Evolutionary conservation across 2,888 invertebrate genomes (phyloP), one percentile per base, ranked within the genome.

Genomic region (Eupeodes latifasciatus): DNA sequence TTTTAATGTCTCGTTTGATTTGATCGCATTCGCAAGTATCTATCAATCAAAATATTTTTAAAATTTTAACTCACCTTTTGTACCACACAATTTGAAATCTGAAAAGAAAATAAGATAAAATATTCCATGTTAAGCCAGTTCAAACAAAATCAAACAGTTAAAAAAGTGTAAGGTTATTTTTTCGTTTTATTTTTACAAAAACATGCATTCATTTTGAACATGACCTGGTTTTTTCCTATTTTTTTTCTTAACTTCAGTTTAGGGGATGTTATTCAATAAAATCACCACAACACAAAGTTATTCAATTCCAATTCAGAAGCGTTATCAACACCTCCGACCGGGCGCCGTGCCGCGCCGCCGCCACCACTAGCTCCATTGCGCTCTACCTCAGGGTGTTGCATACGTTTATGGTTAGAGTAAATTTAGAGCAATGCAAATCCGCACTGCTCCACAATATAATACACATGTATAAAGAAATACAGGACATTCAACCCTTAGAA

Each of bases 351-450:
- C 1, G 19, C 10, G 5, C 4, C 40, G 40, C 40, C 9, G 5
- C 9, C 40, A 1, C 4, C 10, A 10, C n/a, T 19, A 27, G 12
- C 53, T 16, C 40, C 36, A 10, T 14, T 51, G 34, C 36, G n/a
- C 47, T 12, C 27, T 6, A 19, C 40, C 9, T 40, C 0, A 9
- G 40, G 12, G n/a, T 59, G 34, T 36, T n/a, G 27, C 64, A 27
- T 57, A 55, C 27, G 27, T 27, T 27, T 27, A 27, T 27, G 27
- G 1, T 27, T 36, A 59, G n/a, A 40, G 69, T 64, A 55, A 71
- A 85, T 85, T 81, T 77, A 75, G 82, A 74, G 74, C 85, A 82
- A 86, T 78, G 78, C 49, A 82, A 86, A 82, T 82, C 66, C 72
- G 66, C 71, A 76, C 71, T 81, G 72, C 66, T 49, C 59, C 14